Evolutionary conservation across 2,113 vertebrate species (phyloP).

Genomic region (Pelusios castaneus): DNA sequence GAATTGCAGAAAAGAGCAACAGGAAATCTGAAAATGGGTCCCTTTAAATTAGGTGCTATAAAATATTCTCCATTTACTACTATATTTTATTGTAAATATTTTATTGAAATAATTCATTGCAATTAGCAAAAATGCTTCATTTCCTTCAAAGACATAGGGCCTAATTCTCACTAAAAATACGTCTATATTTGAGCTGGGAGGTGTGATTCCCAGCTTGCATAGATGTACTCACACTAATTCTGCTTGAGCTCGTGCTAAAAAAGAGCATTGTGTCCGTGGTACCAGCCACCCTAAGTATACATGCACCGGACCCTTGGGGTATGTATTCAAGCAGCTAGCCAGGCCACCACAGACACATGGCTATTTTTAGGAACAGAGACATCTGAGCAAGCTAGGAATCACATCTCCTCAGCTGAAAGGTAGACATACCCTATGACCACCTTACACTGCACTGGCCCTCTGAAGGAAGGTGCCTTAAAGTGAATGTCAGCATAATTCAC

Average conservation of each 20-base stretch:
- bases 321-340: background rate
- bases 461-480: background rate
- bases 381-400: background rate
- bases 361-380: background rate
- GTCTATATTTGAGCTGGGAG: no score
- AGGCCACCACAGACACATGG: background rate
- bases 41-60: background rate
- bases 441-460: background rate
- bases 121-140: background rate
- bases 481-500: background rate
- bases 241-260: background rate
- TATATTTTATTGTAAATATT: background rate
- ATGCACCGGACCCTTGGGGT: no score
- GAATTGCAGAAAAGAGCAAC: background rate
- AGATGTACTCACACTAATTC: background rate
- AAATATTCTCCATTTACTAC: no score
- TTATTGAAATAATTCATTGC: background rate
- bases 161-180: no score
- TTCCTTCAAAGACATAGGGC: background rate
- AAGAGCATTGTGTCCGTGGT: background rate
- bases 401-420: background rate
- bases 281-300: background rate
- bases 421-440: rapidly evolving
- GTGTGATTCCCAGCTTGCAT: no score
- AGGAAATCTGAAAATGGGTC: background rate